Evolutionary conservation across 2,888 invertebrate species (phyloP).

Genomic region (Hypena proboscidalis): DNA sequence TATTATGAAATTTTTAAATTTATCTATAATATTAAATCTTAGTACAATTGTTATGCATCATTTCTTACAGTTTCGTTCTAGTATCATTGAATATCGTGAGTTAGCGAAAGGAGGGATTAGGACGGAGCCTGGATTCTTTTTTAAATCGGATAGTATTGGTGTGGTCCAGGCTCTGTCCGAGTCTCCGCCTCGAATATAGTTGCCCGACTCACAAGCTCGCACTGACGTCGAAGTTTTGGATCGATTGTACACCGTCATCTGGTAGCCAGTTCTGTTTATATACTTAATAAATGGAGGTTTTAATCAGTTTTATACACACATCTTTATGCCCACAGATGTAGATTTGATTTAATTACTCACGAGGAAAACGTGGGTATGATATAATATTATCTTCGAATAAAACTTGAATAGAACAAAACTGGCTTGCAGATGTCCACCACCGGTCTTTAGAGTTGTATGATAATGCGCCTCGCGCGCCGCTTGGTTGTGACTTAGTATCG

Average conservation of each 20-base stretch:
- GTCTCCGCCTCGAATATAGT: constrained; percentile 36
- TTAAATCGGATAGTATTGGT: background rate
- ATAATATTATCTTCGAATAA: too few relatives aligned
- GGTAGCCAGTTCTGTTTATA: constrained; percentile 6
- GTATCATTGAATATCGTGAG: constrained; percentile 16
- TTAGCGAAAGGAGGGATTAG: constrained; percentile 2
- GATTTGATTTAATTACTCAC: too few relatives aligned
- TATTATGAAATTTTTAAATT: constrained; percentile 77
- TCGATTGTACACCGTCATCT: constrained; percentile 16
- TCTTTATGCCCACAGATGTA: too few relatives aligned
- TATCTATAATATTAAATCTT: constrained; percentile 73
- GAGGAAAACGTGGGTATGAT: too few relatives aligned
- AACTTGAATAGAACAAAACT: too few relatives aligned
- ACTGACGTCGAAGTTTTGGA: constrained; percentile 43
- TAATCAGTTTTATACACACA: too few relatives aligned
- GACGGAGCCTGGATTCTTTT: background rate
- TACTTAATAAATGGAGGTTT: too few relatives aligned
- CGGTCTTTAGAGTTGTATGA: constrained; percentile 35
- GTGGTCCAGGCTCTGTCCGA: background rate
- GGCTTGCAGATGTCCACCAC: constrained; percentile 8
- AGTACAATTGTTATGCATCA: constrained; percentile 75
- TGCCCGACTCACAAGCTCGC: constrained; percentile 58
- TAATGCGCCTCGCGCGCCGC: constrained; percentile 54
- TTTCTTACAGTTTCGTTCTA: constrained; percentile 28
- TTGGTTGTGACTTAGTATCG: constrained; percentile 78